Conservation (phyloP, 2,888 invertebrate genomes). For the Baronia brevicornis region DNA sequence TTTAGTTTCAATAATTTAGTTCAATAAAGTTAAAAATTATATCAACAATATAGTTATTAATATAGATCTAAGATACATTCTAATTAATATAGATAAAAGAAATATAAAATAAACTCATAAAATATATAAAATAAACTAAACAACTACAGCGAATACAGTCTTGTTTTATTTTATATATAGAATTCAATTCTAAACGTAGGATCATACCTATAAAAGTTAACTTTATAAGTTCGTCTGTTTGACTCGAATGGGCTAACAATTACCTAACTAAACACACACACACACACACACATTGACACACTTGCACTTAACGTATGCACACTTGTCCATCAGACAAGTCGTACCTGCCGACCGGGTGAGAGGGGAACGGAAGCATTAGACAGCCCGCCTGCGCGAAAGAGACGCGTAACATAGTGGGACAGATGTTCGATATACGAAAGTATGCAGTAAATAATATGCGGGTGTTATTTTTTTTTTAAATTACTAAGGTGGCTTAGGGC, state of each 20-base stretch:
- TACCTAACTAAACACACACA: too few relatives aligned
- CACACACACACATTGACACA: slow-evolving; percentile 17
- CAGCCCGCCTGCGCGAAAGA: slow-evolving; percentile 18
- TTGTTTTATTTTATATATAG: too few relatives aligned
- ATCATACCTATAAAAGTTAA: slow-evolving; percentile 3
- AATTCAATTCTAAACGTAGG: not conserved
- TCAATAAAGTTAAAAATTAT: too few relatives aligned
- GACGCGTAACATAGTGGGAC: slow-evolving; percentile 35
- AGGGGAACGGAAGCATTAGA: slow-evolving; percentile 23
- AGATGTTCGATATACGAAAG: slow-evolving; percentile 59
- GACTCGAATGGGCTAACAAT: slow-evolving; percentile 17
- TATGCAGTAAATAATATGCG: slow-evolving; percentile 36
- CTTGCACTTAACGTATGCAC: slow-evolving; percentile 16
- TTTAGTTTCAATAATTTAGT: too few relatives aligned
- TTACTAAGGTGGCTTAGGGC: slow-evolving; percentile 31
- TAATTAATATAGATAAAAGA: too few relatives aligned
- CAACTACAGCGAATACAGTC: too few relatives aligned
- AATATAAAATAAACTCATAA: too few relatives aligned
- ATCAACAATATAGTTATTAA: too few relatives aligned
- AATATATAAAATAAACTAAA: too few relatives aligned
- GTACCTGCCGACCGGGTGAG: slow-evolving; percentile 27
- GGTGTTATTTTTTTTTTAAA: slow-evolving; percentile 40
- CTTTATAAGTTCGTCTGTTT: slow-evolving; percentile 9
- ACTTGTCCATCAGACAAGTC: slow-evolving; percentile 25
- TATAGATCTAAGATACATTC: too few relatives aligned